A percentile compares a stretch with the other conserved stretches of the same genome.
Conservation (phyloP, 30 jellyfish, hydroid and myxozoan species). For the Cassiopea andromeda region DNA sequence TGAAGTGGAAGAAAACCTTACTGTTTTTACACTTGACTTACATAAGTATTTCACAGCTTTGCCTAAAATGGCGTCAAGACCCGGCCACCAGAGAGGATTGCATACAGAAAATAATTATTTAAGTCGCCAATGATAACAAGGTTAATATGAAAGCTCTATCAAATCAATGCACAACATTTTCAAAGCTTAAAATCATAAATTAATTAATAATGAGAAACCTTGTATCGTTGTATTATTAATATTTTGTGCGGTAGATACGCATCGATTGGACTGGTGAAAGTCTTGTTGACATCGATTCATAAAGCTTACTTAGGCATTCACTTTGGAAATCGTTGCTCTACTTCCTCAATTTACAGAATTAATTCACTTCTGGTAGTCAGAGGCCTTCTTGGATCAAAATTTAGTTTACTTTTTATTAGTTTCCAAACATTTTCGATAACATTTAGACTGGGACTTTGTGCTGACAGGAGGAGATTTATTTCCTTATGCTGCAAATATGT, state of each 20-base stretch:
- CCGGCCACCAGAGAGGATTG: no score
- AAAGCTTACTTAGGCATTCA: background rate
- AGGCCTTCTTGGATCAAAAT: conserved; percentile 22
- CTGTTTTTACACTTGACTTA: no score
- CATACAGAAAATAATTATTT: no score
- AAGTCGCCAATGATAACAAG: no score
- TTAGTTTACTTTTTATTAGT: background rate
- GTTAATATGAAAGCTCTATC: no score
- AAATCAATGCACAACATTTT: no score
- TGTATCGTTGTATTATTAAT: no score
- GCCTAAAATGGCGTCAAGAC: no score
- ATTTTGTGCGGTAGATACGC: background rate
- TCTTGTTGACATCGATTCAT: conserved; percentile 21
- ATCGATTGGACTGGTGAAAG: conserved; percentile 21
- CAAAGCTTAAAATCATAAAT: no score
- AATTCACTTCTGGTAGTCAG: conserved; percentile 30
- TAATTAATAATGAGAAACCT: no score
- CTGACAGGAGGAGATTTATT: conserved; percentile 34
- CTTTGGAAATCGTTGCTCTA: conserved; percentile 18
- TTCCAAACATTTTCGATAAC: conserved; percentile 46
- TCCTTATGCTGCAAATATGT: background rate
- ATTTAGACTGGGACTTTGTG: conserved; percentile 24
- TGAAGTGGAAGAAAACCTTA: no score
- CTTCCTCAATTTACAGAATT: conserved; percentile 10
- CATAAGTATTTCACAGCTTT: no score